Percentiles rank a stretch among this genome's conserved stretches.
Conservation (phyloP, 2,797 vertebrate genomes). For the Sardinella longiceps region DNA sequence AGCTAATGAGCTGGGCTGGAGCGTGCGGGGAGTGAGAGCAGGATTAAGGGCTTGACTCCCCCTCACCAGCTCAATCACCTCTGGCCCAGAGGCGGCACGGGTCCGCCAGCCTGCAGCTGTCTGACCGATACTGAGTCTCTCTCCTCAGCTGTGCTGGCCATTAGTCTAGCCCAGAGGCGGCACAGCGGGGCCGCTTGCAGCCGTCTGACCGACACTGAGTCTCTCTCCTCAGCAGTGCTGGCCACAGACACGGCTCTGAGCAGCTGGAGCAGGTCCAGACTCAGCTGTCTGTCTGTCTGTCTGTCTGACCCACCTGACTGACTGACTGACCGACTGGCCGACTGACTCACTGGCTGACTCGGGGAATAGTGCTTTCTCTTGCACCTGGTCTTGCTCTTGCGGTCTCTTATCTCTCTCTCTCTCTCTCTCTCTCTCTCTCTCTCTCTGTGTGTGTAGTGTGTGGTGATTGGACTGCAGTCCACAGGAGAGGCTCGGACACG, state of each 20-base stretch:
- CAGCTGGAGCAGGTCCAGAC: neutral
- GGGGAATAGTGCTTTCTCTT: neutral
- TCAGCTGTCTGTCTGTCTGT: neutral
- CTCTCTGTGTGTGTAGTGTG: slow-evolving; percentile 73
- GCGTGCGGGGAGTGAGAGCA: neutral
- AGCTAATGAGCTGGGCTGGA: neutral
- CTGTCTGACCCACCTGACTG: too few species aligned
- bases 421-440: neutral
- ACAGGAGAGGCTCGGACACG: slow-evolving; percentile 95
- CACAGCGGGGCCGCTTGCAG: neutral
- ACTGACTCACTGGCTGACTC: neutral
- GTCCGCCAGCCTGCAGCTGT: neutral
- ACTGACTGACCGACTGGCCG: neutral
- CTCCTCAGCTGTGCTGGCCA: neutral
- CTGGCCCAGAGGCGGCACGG: neutral
- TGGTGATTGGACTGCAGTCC: slow-evolving; percentile 98
- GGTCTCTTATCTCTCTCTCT: neutral
- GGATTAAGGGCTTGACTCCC: neutral
- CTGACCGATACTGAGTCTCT: neutral
- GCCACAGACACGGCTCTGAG: neutral
- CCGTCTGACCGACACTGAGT: neutral
- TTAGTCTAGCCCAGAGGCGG: neutral
- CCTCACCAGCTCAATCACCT: too few species aligned
- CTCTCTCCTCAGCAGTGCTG: neutral
- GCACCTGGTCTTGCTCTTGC: neutral